Conservation (phyloP, 2,797 vertebrate species). For the Loris lydekkerianus region DNA sequence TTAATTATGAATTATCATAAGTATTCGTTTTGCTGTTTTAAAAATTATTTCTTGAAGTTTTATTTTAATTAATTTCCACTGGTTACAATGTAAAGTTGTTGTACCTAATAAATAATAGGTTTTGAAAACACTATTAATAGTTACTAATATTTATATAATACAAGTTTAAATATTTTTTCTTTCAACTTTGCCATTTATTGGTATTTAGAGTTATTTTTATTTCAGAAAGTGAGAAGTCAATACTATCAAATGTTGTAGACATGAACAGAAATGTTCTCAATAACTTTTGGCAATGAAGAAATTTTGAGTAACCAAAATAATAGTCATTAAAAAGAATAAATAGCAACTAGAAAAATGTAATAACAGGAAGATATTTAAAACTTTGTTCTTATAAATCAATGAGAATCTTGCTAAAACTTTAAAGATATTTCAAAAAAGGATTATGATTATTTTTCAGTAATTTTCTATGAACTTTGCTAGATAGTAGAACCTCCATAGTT, state of each 20-base stretch:
- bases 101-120: neutral
- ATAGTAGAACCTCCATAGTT: too few relatives aligned
- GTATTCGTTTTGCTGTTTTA: neutral
- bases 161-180: neutral
- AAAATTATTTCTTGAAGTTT: neutral
- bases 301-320: neutral
- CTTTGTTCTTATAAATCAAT: neutral
- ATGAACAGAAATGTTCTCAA: neutral
- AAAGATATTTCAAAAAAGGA: neutral
- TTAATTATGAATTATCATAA: neutral
- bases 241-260: neutral
- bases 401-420: neutral
- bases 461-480: neutral
- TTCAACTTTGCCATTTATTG: neutral
- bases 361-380: neutral
- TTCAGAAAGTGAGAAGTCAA: neutral
- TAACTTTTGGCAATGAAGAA: neutral
- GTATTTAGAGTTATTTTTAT: neutral
- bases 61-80: neutral
- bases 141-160: neutral
- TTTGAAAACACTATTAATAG: neutral
- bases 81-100: neutral
- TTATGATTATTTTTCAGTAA: neutral
- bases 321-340: neutral
- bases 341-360: neutral